Evolutionary conservation across 2,888 invertebrate genomes (phyloP).

Genomic region (Trachelus tabidus): DNA sequence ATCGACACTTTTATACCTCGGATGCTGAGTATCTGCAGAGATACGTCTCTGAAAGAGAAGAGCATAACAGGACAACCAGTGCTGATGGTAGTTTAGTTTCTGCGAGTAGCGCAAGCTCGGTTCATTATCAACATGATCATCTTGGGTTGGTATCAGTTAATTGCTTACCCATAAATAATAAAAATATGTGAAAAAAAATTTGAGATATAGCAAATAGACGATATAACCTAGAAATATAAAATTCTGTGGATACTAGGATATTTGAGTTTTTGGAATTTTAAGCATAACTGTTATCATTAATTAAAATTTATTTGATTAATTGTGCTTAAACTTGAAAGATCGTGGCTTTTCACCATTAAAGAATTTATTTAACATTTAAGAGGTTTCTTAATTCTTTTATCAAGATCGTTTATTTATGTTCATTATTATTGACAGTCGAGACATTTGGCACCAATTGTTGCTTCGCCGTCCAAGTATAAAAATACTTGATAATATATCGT

Average conservation of each 20-base stretch:
- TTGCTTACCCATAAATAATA: background rate
- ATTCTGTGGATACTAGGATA: too few relatives aligned
- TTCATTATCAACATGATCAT: constrained; percentile 48
- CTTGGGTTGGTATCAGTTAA: constrained; percentile 35
- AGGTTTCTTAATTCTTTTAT: background rate
- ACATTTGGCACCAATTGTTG: background rate
- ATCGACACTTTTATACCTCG: constrained; percentile 41
- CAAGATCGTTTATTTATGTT: background rate
- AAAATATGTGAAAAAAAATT: background rate
- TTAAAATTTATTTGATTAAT: background rate
- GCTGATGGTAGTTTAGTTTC: constrained; percentile 49
- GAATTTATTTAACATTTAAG: background rate
- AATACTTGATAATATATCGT: background rate
- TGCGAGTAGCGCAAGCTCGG: constrained; percentile 35
- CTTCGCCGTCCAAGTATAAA: background rate
- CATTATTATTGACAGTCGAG: background rate
- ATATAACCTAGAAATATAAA: background rate
- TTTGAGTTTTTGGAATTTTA: too few relatives aligned
- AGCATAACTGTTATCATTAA: too few relatives aligned
- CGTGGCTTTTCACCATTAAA: background rate
- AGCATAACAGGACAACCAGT: constrained; percentile 50
- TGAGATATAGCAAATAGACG: background rate
- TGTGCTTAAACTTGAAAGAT: background rate
- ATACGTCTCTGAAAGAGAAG: constrained; percentile 37
- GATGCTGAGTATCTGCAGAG: constrained; percentile 43